Percentiles rank a stretch among this genome's conserved stretches.
These are phyloP conservation scores for Microchrysa polita DNA, from an alignment of 2,888 invertebrate species.

Conservation along the genomic window DNA sequence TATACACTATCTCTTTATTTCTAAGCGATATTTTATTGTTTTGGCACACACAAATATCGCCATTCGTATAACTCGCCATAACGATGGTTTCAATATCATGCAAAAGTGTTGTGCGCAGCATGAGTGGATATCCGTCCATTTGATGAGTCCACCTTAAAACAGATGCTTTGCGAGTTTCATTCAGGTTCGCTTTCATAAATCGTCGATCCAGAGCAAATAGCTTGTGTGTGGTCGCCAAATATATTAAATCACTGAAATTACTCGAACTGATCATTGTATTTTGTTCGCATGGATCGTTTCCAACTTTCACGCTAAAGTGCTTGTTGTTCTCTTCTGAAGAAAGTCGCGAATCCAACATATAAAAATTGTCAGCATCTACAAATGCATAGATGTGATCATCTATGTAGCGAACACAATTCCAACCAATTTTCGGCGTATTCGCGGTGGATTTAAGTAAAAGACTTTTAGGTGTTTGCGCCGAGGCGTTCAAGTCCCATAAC, in stretches of 20 bases:
- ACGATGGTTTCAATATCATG: slow-evolving; percentile 56
- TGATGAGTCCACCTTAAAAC: slow-evolving; percentile 60
- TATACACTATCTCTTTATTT: slow-evolving; percentile 48
- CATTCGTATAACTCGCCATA: slow-evolving; percentile 54
- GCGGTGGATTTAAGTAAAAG: not conserved
- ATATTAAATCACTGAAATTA: slow-evolving; percentile 55
- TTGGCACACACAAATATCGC: slow-evolving; percentile 59
- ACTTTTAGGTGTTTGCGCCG: slow-evolving; percentile 45
- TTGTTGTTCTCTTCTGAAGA: slow-evolving; percentile 11
- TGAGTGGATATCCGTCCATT: slow-evolving; percentile 56
- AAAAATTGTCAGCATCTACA: slow-evolving; percentile 56
- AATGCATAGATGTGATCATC: slow-evolving; percentile 55
- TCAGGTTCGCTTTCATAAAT: slow-evolving; percentile 52
- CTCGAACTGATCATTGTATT: slow-evolving; percentile 57
- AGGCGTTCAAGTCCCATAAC: slow-evolving; percentile 53
- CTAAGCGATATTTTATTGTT: slow-evolving; percentile 49
- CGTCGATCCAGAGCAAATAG: slow-evolving; percentile 59
- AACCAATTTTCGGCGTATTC: slow-evolving; percentile 49
- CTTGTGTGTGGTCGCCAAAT: slow-evolving; percentile 60
- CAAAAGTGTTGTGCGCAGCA: slow-evolving; percentile 54
- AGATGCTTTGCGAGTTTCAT: slow-evolving; percentile 33
- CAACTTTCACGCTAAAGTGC: slow-evolving; percentile 40
- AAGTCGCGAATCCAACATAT: slow-evolving; percentile 56
- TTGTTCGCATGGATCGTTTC: slow-evolving; percentile 54
- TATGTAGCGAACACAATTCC: slow-evolving; percentile 55